These are phyloP conservation scores for Mnemiopsis leidyi DNA, from an alignment of 37 sponge, comb jelly and placozoan species.

Conservation along the genomic window DNA sequence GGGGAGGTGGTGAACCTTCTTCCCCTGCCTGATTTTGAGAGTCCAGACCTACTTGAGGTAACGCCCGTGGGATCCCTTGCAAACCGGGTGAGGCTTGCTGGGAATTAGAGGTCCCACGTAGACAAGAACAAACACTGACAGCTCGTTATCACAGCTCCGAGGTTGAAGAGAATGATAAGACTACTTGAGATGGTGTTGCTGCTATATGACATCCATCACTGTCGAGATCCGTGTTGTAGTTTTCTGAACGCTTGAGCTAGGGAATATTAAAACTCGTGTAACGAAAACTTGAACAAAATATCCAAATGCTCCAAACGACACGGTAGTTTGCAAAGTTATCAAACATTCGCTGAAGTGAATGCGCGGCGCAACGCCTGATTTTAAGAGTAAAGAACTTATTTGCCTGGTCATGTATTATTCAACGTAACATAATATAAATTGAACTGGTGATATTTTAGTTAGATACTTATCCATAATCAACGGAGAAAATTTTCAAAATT, in stretches of 20 bases:
- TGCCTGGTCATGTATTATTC: too few species aligned
- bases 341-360: neutral
- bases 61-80: constrained; percentile 55
- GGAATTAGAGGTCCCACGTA: constrained; percentile 48
- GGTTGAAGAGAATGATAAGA: neutral
- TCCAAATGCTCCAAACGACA: neutral
- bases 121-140: constrained; percentile 33
- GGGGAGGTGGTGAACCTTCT: constrained; percentile 61
- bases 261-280: neutral
- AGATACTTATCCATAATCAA: too few species aligned
- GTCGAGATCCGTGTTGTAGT: neutral
- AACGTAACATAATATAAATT: too few species aligned
- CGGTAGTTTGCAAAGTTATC: neutral
- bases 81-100: constrained; percentile 53
- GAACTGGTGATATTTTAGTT: too few species aligned
- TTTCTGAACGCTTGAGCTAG: neutral
- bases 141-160: constrained; percentile 6
- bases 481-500: too few species aligned
- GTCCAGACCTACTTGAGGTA: constrained; percentile 27
- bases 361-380: neutral
- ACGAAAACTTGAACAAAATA: neutral
- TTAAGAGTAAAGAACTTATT: too few species aligned
- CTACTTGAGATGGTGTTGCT: neutral
- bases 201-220: neutral
- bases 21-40: constrained; percentile 52